phyloP scores from a whole-genome alignment of 2,113 vertebrate genomes.

The Uria aalge region DNA sequence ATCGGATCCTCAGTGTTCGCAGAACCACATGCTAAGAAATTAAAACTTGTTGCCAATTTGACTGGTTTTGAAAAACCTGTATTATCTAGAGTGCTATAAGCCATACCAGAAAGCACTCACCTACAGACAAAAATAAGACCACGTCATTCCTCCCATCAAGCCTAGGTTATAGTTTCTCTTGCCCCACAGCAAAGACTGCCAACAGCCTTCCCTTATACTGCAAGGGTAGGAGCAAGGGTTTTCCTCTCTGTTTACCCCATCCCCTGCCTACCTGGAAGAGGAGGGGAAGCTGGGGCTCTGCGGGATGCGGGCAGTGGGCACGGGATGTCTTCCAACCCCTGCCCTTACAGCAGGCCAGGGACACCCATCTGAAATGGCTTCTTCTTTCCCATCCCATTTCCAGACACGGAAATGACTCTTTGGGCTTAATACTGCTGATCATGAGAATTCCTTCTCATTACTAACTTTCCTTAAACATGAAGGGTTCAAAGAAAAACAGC shows the following conservation, averaged over 20 bases:
- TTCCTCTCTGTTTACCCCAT: not conserved
- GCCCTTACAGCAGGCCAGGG: not conserved
- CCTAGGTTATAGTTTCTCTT: not conserved
- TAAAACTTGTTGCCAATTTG: not conserved
- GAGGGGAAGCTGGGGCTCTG: not conserved
- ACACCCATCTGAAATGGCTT: not conserved
- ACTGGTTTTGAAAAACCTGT: not conserved
- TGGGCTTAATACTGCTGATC: constrained; percentile 11
- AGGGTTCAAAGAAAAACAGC: constrained; percentile 39
- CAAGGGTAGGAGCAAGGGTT: not conserved
- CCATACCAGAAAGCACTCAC: not conserved
- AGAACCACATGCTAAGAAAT: not conserved
- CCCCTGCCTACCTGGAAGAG: not conserved
- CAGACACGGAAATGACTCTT: constrained; percentile 5
- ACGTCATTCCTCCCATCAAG: not conserved
- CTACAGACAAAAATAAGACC: not conserved
- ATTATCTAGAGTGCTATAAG: not conserved
- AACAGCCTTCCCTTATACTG: not conserved
- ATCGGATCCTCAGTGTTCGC: accelerated
- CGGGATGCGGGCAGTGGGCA: accelerated
- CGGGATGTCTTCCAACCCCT: not conserved
- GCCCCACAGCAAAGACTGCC: accelerated
- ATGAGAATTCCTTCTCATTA: constrained; percentile 36
- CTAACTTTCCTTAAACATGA: constrained; percentile 20
- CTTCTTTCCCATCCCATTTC: not conserved